phyloP scores from a whole-genome alignment of 2,797 vertebrate species.

The Epinephelus coioides region DNA sequence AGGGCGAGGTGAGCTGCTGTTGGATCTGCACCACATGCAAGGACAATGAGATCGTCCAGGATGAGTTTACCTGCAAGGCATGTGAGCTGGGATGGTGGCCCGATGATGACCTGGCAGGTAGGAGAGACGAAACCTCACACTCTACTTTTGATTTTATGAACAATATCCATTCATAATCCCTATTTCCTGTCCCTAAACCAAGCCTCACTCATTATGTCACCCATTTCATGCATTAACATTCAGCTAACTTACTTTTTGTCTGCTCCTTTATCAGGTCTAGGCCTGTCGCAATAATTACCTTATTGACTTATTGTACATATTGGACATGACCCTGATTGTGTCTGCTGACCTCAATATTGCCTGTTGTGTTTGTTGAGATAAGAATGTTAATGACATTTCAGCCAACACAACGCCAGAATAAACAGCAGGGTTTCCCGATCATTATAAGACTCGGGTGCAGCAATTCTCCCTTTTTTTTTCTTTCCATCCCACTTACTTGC shows the following conservation, averaged over 20 bases:
- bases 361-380: too few species aligned
- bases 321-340: too few species aligned
- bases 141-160: background rate
- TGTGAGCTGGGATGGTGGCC: slow-evolving; percentile 99
- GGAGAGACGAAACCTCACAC: slow-evolving; percentile 9
- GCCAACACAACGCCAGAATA: too few species aligned
- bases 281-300: background rate
- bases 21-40: slow-evolving; percentile 99
- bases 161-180: background rate
- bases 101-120: slow-evolving; percentile 92
- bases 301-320: too few species aligned
- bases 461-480: too few species aligned
- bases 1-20: slow-evolving; percentile 99
- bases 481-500: too few species aligned
- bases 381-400: too few species aligned
- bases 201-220: slow-evolving; percentile 8
- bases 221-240: background rate
- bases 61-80: slow-evolving; percentile 98
- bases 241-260: background rate
- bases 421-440: too few species aligned
- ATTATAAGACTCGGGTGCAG: too few species aligned
- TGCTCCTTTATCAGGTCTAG: slow-evolving; percentile 11
- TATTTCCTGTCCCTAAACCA: background rate
- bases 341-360: too few species aligned
- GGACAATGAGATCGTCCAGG: slow-evolving; percentile 96